Evolutionary conservation across 92 coral and sea anemone genomes (phyloP).

Genomic region (Blastomussa wellsi): DNA sequence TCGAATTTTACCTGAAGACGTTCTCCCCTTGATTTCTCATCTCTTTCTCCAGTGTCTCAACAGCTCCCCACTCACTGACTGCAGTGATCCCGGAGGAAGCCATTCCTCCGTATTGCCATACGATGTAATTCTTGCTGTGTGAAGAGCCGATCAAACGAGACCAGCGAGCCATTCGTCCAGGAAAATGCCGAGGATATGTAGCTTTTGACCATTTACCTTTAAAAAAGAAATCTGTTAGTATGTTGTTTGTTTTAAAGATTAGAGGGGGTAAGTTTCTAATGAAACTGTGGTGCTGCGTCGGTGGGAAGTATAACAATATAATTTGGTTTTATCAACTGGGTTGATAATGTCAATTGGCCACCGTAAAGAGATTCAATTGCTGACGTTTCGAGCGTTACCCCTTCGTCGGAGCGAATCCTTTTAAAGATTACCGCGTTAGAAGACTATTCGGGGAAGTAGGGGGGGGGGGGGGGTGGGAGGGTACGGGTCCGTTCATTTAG

Average conservation of each 20-base stretch:
- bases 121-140: conserved; percentile 72
- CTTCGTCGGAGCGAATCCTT: too few relatives aligned
- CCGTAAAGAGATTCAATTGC: too few relatives aligned
- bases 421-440: neutral
- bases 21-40: conserved; percentile 62
- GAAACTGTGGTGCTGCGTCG: too few relatives aligned
- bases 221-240: neutral
- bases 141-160: conserved; percentile 92
- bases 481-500: neutral
- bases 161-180: conserved; percentile 91
- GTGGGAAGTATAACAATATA: too few relatives aligned
- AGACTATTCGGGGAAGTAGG: neutral
- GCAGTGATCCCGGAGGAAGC: conserved; percentile 84
- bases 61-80: conserved; percentile 94
- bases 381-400: too few relatives aligned
- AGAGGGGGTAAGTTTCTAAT: too few relatives aligned
- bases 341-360: too few relatives aligned
- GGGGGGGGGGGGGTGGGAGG: too few relatives aligned
- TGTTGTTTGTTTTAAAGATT: neutral
- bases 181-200: conserved; percentile 87
- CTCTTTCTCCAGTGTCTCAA: conserved; percentile 63
- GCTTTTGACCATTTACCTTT: conserved; percentile 84
- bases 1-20: conserved; percentile 50
- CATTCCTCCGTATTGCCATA: conserved; percentile 83
- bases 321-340: too few relatives aligned